phyloP scores from a whole-genome alignment of 1,140 invertebrate genomes.

The Saxidomus purpurata region DNA sequence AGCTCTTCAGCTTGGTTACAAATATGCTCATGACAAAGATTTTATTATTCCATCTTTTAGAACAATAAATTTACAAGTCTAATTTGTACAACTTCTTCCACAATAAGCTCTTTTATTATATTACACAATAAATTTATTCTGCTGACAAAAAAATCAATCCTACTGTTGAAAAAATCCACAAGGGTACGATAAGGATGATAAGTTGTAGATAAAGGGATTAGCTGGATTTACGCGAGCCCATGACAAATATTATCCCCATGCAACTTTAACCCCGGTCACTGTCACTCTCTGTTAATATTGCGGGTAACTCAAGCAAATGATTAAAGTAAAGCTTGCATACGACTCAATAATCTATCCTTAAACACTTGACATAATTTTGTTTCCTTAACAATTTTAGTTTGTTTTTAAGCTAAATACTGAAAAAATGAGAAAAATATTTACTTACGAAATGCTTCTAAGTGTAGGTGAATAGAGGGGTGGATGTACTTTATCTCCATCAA shows the following conservation, averaged over 20 bases:
- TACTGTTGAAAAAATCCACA: too few species aligned
- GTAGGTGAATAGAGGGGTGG: background rate
- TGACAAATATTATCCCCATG: background rate
- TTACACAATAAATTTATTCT: too few species aligned
- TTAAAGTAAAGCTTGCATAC: background rate
- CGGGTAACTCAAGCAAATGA: background rate
- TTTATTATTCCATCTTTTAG: too few species aligned
- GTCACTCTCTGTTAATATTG: background rate
- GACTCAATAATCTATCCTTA: background rate
- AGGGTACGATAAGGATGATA: background rate
- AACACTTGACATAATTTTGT: too few species aligned
- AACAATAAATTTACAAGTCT: too few species aligned
- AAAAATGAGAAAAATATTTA: background rate
- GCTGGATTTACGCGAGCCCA: background rate
- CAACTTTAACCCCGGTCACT: background rate
- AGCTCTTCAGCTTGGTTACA: too few species aligned
- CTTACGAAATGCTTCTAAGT: background rate
- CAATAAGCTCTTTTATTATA: too few species aligned
- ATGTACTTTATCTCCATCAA: background rate
- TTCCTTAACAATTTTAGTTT: too few species aligned
- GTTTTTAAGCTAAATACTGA: too few species aligned
- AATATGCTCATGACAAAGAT: too few species aligned
- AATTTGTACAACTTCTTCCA: too few species aligned
- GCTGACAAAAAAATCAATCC: too few species aligned
- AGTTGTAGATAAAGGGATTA: background rate